These are phyloP conservation scores for Dione juno DNA, from an alignment of 2,888 invertebrate species.

Conservation along the genomic window DNA sequence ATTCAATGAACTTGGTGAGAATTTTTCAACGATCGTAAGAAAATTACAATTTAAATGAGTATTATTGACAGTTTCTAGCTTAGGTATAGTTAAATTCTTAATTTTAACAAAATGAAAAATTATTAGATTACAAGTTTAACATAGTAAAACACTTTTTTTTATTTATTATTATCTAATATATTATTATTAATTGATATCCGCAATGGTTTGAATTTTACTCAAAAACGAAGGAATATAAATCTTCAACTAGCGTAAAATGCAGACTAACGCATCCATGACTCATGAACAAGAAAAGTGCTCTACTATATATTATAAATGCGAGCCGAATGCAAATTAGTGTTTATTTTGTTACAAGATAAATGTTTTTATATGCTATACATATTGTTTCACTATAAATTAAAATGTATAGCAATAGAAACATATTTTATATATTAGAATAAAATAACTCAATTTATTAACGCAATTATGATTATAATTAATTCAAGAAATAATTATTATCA, in stretches of 20 bases:
- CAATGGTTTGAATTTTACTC: conserved; percentile 30
- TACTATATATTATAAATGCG: conserved; percentile 53
- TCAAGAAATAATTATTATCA: neutral
- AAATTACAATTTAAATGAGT: neutral
- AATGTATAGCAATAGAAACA: neutral
- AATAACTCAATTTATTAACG: neutral
- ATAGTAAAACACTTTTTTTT: no score
- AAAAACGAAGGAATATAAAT: conserved; percentile 40
- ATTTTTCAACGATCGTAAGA: neutral
- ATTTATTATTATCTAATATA: neutral
- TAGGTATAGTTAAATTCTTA: no score
- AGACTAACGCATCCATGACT: conserved; percentile 53
- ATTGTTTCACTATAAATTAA: neutral
- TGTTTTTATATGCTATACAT: neutral
- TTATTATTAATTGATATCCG: no score
- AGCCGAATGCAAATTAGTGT: conserved; percentile 42
- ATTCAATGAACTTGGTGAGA: conserved; percentile 38
- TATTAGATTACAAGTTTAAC: no score
- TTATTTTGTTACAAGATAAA: conserved; percentile 22
- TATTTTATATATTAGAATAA: neutral
- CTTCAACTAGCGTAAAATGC: conserved; percentile 51
- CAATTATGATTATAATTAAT: neutral
- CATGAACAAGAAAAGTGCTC: conserved; percentile 60
- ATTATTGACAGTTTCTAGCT: no score
- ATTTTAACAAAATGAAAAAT: no score